Evolutionary conservation across 2,797 vertebrate species (phyloP), one percentile per base, ranked within the genome.

Genomic region (Diplodus puntazzo): DNA sequence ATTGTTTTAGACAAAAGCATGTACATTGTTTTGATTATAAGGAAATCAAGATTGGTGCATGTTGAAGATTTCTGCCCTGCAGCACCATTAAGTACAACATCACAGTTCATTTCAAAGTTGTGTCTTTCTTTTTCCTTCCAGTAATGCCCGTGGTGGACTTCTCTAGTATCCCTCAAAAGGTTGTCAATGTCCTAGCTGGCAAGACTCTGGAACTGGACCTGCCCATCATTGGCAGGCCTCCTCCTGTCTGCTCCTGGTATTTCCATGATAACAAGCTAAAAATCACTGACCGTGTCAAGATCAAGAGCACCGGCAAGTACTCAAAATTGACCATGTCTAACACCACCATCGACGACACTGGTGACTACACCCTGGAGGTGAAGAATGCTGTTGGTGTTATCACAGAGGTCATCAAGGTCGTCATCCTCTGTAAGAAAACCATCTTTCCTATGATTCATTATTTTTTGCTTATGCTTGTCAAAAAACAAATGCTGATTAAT

Each of bases 121-220:
- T 46, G 2, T 21, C 0, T 57, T 1, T 61, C 30, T 52, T 54
- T 55, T 25, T 79, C 86, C 8, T 34, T 77, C 46, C 82, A 99
- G 98, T 99, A 68, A 89, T 99, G 93, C 98, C 98, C 45, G 88
- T 92, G 77, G 97, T 99, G 72, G 97, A 99, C 89, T 94, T 99
- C 13, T 89, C 96, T 82, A 96, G 94, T 77, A 96, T 99, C 95
- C 97, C 98, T 91, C 98, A 99, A 90, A 99, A 97, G 93, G 95
- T 96, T 70, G 88, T 99, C 61, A 97, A 97, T 0, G 94, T 99
- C 80, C 93, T 97, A 84, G 96, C 97, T 18, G 97, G 98, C 54
- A 98, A 96, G 91, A 96, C 97, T 10, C 90, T 99, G 83, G 98
- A 99, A 80, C 91, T 99, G 84, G 84, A 96, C 80, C 93, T 99